Percentiles rank a stretch among this genome's conserved stretches.
Evolutionary conservation across 92 coral and sea anemone species (phyloP).

Genomic region (Virgularia gustaviana): DNA sequence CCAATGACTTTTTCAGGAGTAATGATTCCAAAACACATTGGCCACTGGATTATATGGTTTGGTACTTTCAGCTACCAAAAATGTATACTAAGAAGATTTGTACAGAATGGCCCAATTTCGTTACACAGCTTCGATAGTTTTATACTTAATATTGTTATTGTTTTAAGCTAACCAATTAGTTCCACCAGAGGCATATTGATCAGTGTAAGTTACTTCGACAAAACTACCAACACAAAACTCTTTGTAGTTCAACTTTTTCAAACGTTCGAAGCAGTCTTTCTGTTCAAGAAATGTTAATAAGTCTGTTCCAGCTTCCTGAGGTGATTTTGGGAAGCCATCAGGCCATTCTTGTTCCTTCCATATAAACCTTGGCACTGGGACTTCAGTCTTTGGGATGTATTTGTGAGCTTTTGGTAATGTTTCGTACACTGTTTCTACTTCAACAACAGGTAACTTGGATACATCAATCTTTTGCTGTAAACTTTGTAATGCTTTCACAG

Average conservation of each 20-base stretch:
- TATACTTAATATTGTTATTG: no score
- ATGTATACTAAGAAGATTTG: no score
- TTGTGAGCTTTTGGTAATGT: slow-evolving; percentile 78
- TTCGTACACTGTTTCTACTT: slow-evolving; percentile 83
- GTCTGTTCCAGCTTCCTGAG: slow-evolving; percentile 82
- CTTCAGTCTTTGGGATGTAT: slow-evolving; percentile 70
- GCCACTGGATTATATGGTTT: background rate
- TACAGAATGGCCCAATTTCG: no score
- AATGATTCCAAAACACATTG: no score
- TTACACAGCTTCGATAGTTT: no score
- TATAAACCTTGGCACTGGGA: slow-evolving; percentile 80
- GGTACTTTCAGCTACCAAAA: background rate
- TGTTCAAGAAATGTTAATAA: slow-evolving; percentile 88
- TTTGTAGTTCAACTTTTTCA: slow-evolving; percentile 65
- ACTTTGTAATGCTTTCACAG: slow-evolving; percentile 19
- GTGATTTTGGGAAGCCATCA: slow-evolving; percentile 70
- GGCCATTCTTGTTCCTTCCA: slow-evolving; percentile 87
- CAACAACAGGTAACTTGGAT: slow-evolving; percentile 58
- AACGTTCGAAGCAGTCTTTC: slow-evolving; percentile 74
- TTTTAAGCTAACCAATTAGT: slow-evolving; percentile 62
- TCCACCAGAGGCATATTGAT: slow-evolving; percentile 77
- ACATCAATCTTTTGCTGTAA: slow-evolving; percentile 22
- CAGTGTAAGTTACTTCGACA: slow-evolving; percentile 94
- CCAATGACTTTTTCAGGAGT: no score
- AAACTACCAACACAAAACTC: slow-evolving; percentile 92